Percentiles rank a stretch among this genome's conserved stretches.
Evolutionary conservation across 2,113 vertebrate genomes (phyloP).

Genomic region (Cairina moschata): DNA sequence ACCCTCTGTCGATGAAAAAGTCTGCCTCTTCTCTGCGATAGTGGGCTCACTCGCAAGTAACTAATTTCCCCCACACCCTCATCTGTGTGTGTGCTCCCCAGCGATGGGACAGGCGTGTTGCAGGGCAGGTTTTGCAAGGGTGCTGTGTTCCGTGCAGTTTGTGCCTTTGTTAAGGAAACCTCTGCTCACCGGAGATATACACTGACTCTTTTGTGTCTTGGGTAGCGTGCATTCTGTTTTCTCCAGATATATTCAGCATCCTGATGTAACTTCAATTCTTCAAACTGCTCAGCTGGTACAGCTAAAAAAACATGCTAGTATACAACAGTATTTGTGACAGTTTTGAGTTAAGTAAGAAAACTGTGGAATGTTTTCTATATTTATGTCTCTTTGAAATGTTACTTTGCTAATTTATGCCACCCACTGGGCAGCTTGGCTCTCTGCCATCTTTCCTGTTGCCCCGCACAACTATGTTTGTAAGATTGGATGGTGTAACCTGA

Average conservation of each 20-base stretch:
- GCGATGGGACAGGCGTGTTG: background rate
- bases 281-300: background rate
- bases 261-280: background rate
- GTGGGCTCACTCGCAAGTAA: background rate
- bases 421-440: background rate
- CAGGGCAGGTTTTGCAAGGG: background rate
- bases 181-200: background rate
- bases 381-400: conserved; percentile 20
- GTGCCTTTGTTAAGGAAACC: background rate
- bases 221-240: background rate
- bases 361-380: background rate
- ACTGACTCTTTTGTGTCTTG: background rate
- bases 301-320: background rate
- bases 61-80: background rate
- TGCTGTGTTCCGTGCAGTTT: background rate
- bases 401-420: conserved; percentile 23
- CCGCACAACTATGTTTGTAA: background rate
- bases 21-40: background rate
- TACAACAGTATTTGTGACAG: background rate
- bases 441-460: conserved; percentile 7
- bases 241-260: background rate
- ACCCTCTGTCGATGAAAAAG: background rate
- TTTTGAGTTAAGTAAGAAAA: conserved; percentile 20
- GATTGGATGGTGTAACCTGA: background rate
- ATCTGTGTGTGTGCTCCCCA: background rate